Evolutionary conservation across 2,113 vertebrate species (phyloP).

Genomic region (Myiozetetes cayanensis): DNA sequence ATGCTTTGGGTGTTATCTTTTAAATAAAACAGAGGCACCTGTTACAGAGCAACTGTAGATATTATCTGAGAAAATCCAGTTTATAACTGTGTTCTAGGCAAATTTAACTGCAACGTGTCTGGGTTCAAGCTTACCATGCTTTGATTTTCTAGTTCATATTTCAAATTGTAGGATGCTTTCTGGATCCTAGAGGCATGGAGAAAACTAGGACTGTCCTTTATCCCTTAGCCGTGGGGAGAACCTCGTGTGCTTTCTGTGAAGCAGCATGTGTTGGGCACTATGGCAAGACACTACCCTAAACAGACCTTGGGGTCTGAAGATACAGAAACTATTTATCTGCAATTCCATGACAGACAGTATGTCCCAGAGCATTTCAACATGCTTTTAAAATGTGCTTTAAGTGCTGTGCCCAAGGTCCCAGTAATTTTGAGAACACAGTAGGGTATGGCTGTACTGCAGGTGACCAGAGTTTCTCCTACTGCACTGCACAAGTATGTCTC

Average conservation of each 20-base stretch:
- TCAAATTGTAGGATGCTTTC: not conserved
- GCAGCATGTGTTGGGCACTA: not conserved
- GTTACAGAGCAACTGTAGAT: not conserved
- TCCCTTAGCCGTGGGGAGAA: not conserved
- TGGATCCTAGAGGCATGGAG: not conserved
- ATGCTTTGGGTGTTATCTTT: not conserved
- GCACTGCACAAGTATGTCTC: not conserved
- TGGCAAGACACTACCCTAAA: not conserved
- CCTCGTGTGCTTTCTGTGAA: not conserved
- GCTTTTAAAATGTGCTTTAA: not conserved
- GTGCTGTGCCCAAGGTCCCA: not conserved
- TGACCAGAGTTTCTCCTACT: not conserved
- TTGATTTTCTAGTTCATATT: not conserved
- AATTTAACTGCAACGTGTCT: not conserved
- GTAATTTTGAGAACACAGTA: not conserved
- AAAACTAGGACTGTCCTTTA: not conserved
- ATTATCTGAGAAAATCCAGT: not conserved
- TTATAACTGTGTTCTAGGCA: not conserved
- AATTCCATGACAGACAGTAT: rapidly evolving
- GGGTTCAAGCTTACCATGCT: not conserved
- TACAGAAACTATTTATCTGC: not conserved
- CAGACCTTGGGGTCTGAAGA: not conserved
- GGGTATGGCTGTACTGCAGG: not conserved
- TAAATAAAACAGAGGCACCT: not conserved
- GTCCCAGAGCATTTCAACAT: not conserved